Base-by-base conservation (phyloP, 1,140 invertebrate species). In the Drosophila guanche region DNA sequence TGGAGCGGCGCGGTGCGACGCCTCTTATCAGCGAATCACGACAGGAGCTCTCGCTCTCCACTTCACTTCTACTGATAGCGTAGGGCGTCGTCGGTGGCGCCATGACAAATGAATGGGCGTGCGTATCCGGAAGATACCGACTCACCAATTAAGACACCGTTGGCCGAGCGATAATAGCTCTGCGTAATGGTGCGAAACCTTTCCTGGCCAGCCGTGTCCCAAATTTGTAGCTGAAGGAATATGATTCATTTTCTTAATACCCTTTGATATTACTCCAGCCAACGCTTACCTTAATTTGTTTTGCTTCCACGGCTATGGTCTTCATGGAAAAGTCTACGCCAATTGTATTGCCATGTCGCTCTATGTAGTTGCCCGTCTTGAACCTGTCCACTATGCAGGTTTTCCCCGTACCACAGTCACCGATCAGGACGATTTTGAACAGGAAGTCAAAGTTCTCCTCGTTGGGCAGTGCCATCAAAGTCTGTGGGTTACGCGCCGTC, bases 271-370 rank as follows among this genome's bases (percentile, higher is more conserved):
- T 0, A 37, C 33, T 12, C 5, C 2, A 4, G 5, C 7, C 14
- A 20, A 43, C 6, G 88, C 76, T 91, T 92, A 98, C 97, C 95
- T 99, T 98, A 58, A 98, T 95, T 93, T 95, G 95, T 92, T 98
- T 98, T 12, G 96, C 96, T 92, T 98, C 97, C 48, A 99, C 95
- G 57, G 96, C 93, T 6, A 99, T 94, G 22, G 97, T 98, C 94
- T 98, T 98, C 97, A 98, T 98, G 60, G 97, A 98, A 92, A 98
- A 99, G 93, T 99, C 98, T 25, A 99, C 97, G 51, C 97, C 97
- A 83, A 99, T 98, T 23, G 98, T 98, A 89, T 96, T 98, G 20
- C 97, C 97, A 92, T 98, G 97, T 78, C 95, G 94, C 92, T 98
- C 97, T 60, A 98, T 95, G 90, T 97, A 99, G 67, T 96, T 97